These are phyloP conservation scores for Tychaedon coryphoeus DNA, from an alignment of 2,113 vertebrate species.

Conservation along the genomic window DNA sequence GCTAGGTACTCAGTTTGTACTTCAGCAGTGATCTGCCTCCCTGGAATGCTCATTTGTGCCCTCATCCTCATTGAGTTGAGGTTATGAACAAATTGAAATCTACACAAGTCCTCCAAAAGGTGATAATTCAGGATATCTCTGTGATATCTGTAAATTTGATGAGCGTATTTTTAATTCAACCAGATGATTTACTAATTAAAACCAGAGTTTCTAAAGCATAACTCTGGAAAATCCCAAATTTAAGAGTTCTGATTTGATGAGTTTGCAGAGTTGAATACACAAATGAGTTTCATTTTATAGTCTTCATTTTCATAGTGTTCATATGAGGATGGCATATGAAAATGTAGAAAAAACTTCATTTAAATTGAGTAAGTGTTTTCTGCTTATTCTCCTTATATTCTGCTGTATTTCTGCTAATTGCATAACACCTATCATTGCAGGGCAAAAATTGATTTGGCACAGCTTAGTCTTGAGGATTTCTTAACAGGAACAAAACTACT, in stretches of 20 bases:
- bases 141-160: neutral
- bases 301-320: neutral
- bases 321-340: neutral
- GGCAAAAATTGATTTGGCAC: neutral
- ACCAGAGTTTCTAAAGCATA: neutral
- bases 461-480: neutral
- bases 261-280: neutral
- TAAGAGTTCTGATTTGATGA: neutral
- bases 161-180: neutral
- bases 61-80: neutral
- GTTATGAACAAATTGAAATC: neutral
- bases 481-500: neutral
- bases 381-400: neutral
- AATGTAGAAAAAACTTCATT: neutral
- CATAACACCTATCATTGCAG: neutral
- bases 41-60: neutral
- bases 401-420: neutral
- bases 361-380: neutral
- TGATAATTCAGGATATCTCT: neutral
- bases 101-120: neutral
- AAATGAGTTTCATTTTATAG: neutral
- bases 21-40: neutral
- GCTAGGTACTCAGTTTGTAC: neutral
- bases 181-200: neutral
- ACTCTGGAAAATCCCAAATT: neutral